phyloP scores from a whole-genome alignment of 2,888 invertebrate species.

The Alsophila aescularia region DNA sequence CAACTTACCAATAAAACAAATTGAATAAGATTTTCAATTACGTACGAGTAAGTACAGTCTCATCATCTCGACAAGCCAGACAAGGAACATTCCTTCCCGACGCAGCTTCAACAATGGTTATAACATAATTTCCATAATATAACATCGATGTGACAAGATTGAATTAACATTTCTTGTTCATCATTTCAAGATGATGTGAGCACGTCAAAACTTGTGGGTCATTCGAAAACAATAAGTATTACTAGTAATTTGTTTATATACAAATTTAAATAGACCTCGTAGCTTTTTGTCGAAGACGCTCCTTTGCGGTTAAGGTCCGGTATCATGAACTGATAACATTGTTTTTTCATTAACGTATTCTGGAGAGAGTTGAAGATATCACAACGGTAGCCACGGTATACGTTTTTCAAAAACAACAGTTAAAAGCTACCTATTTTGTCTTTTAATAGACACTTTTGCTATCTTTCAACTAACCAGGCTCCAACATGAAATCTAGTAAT shows the following conservation, averaged over 20 bases:
- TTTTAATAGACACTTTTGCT: too few relatives aligned
- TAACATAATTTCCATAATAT: constrained; percentile 56
- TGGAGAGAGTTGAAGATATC: constrained; percentile 8
- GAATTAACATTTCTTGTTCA: constrained; percentile 72
- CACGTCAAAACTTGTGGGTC: constrained; percentile 66
- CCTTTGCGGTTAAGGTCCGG: constrained; percentile 23
- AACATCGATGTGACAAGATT: constrained; percentile 66
- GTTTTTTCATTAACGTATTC: constrained; percentile 12
- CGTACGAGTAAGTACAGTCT: too few relatives aligned
- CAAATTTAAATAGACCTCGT: constrained; percentile 27
- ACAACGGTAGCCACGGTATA: constrained; percentile 10
- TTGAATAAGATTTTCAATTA: constrained; percentile 16
- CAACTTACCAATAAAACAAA: background rate
- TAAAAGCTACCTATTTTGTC: too few relatives aligned
- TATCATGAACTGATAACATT: constrained; percentile 21
- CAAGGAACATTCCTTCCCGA: constrained; percentile 41
- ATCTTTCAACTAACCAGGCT: too few relatives aligned
- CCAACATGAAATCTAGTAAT: too few relatives aligned
- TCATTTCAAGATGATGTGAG: constrained; percentile 62
- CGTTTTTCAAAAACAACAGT: background rate
- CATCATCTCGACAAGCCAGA: constrained; percentile 27
- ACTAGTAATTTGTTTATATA: constrained; percentile 57
- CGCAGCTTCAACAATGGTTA: constrained; percentile 46
- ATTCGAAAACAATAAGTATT: constrained; percentile 67
- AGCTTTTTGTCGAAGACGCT: constrained; percentile 22